Evolutionary conservation across 1,140 invertebrate species (phyloP), one percentile per base, ranked within the genome.

Genomic region (Hetaerina americana): DNA sequence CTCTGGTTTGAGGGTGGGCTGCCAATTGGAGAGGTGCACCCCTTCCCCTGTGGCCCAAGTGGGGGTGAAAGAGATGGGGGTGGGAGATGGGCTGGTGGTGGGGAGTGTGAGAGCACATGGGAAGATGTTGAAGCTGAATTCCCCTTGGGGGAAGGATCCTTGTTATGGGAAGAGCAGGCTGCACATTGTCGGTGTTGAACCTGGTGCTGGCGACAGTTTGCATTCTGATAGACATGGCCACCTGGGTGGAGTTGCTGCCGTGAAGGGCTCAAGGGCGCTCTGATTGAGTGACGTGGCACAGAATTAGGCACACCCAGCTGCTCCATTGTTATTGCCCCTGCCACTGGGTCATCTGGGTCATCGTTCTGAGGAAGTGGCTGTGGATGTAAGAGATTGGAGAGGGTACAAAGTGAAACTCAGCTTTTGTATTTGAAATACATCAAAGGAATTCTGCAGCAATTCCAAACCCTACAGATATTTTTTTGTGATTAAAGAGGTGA

Each of bases 51-150:
- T 57, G 40, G 40, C 22, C 40, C 40, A 57, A 57, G 40, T 18
- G 40, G 40, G 10, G 40, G 40, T 5, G 40, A 68, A 25, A 26
- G 66, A 68, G 66, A 27, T 18, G 66, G n/a, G 12, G 66, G 66
- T 24, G 66, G 66, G 66, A 68, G n/a, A 6, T 27, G 66, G 24
- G 66, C 15, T 18, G 27, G 12, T 3, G 25, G 3, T 26, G 3
- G 66, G n/a, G 26, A 25, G 66, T 26, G 66, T 24, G 66, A 10
- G 12, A 25, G 66, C 18, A 25, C n/a, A 18, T 18, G 66, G 12
- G 66, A 68, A 27, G 66, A 68, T 26, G 66, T 57, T 57, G 40
- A 57, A n/a, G 66, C 25, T 26, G 66, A 68, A 68, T 68, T 26
- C 2, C n/a, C n/a, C 3, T 3, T 22, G n/a, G 66, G 12, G 12